Evolutionary conservation across 37 sponge, comb jelly and placozoan genomes (phyloP), one percentile per base, ranked within the genome.

Genomic region (Amphimedon queenslandica): DNA sequence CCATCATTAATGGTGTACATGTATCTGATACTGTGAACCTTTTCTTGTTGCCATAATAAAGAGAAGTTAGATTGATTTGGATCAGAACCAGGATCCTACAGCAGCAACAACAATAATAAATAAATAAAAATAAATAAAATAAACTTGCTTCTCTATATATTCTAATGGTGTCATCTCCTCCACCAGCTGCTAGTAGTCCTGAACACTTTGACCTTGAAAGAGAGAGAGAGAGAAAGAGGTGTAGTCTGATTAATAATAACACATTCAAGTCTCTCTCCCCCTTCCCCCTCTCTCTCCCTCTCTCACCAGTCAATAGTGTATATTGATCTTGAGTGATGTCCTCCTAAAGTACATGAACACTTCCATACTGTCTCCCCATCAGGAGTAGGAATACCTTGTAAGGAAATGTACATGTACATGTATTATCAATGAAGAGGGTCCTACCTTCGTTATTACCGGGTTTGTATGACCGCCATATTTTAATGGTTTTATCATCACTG

Each of bases 111-210:
- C 5, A 28, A 29, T 57, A n/a, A 61, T n/a, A n/a, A n/a, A n/a
- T 3, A 11, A n/a, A 18, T 3, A 18, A 6, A 47, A 16, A 20
- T 51, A 38, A 53, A 25, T 43, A 30, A 4, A 5, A 66, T 51
- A 4, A 61, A 25, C 6, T 32, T 36, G 86, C 96, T 72, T 82
- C 77, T 56, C 69, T 40, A 61, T 91, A 93, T 61, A 97, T 70
- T 63, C 98, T 72, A 43, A 97, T 79, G 36, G 60, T 35, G 67
- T 97, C 85, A 76, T 97, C 98, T 30, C 89, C 98, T 82, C 92
- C 69, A 4, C 83, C 98, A 42, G 98, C 91, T 8, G 94, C 98
- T 27, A 97, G 63, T 40, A 79, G 47, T 24, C 88, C 89, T 32
- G 75, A 65, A 63, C 55, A 34, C 31, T 20, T 34, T 57, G 89